Percentiles rank a stretch among this genome's conserved stretches.
Evolutionary conservation across 2,113 vertebrate species (phyloP).

Genomic region (Pseudolaguvia tuberculata): DNA sequence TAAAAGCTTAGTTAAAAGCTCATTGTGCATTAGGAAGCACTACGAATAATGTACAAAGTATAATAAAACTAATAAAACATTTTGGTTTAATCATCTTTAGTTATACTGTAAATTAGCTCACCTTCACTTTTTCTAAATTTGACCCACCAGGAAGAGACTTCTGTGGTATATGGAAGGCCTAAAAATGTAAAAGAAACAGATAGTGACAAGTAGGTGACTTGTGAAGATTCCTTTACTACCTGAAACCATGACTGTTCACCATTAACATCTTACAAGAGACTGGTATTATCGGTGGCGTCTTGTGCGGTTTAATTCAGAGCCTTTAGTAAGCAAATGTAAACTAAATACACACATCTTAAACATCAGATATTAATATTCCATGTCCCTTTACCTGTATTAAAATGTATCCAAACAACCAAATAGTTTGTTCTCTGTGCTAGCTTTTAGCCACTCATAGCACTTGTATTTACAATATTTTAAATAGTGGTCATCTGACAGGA

Average conservation of each 20-base stretch:
- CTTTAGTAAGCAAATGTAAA: too few relatives aligned
- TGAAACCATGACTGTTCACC: neutral
- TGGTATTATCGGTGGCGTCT: neutral
- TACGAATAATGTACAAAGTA: neutral
- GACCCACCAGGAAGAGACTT: conserved; percentile 75
- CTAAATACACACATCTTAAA: too few relatives aligned
- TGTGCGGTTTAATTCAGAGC: neutral
- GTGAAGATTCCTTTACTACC: neutral
- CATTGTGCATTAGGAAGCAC: neutral
- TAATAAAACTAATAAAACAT: neutral
- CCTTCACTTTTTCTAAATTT: conserved; percentile 72
- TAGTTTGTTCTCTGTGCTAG: too few relatives aligned
- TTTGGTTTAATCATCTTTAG: neutral
- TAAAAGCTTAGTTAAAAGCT: neutral
- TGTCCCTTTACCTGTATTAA: too few relatives aligned
- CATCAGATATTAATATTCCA: too few relatives aligned
- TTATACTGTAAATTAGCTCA: conserved; percentile 42
- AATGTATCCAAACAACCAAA: too few relatives aligned
- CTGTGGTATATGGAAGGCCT: conserved; percentile 75
- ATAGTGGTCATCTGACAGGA: too few relatives aligned
- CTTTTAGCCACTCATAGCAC: too few relatives aligned
- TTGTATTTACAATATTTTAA: too few relatives aligned
- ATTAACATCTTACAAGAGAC: neutral
- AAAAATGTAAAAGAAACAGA: conserved; percentile 15
- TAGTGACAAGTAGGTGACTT: too few relatives aligned